Conservation (phyloP, 2,113 vertebrate genomes). For the Stegastes partitus region DNA sequence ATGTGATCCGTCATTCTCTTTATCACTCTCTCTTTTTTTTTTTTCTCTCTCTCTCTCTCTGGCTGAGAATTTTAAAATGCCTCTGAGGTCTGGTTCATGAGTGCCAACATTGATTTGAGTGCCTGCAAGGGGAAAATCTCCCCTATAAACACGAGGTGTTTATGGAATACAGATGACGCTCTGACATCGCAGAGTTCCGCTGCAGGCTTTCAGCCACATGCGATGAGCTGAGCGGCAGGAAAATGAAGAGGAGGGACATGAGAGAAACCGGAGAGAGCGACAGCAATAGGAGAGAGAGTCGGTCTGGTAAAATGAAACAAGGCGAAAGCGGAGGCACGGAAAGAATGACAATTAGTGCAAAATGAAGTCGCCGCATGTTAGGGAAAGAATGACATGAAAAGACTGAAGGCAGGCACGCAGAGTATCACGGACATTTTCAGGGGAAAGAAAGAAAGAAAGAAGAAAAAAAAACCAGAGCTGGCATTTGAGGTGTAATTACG, state of each 20-base stretch:
- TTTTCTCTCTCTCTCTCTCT: slow-evolving; percentile 6
- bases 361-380: neutral
- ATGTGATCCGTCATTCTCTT: slow-evolving; percentile 9
- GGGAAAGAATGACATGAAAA: neutral
- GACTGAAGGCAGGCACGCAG: neutral
- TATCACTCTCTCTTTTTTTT: slow-evolving; percentile 9
- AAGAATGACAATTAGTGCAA: slow-evolving; percentile 59
- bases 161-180: slow-evolving; percentile 81
- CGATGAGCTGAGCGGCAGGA: slow-evolving; percentile 37
- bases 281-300: slow-evolving; percentile 19
- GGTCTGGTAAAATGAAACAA: slow-evolving; percentile 52
- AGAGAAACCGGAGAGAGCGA: slow-evolving; percentile 21
- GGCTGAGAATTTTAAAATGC: slow-evolving; percentile 65
- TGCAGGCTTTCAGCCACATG: slow-evolving; percentile 66
- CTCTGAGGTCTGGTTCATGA: slow-evolving; percentile 70
- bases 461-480: slow-evolving; percentile 4
- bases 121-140: slow-evolving; percentile 71
- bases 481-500: slow-evolving; percentile 58
- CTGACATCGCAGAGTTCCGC: slow-evolving; percentile 49
- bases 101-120: slow-evolving; percentile 79
- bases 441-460: neutral
- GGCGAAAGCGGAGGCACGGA: slow-evolving; percentile 19
- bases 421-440: neutral
- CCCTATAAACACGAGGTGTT: slow-evolving; percentile 77
- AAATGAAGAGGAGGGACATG: slow-evolving; percentile 49